phyloP scores from a whole-genome alignment of 2,797 vertebrate genomes.

The Saxicola maurus region DNA sequence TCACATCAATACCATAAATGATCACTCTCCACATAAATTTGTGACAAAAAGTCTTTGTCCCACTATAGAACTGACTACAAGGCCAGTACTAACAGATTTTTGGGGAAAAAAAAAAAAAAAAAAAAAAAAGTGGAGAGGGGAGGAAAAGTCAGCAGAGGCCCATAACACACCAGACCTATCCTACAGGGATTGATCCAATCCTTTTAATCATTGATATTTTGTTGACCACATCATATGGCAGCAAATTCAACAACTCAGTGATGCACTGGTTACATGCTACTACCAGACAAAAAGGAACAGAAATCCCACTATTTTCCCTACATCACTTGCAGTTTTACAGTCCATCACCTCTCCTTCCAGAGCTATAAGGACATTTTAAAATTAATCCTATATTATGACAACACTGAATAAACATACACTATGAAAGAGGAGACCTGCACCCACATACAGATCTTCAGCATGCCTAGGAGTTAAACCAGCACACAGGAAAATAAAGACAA shows the following conservation, averaged over 20 bases:
- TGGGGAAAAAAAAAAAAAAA: no score
- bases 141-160: not conserved
- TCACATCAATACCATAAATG: not conserved
- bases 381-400: not conserved
- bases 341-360: not conserved
- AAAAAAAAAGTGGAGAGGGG: rapidly evolving
- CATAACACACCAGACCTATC: rapidly evolving
- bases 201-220: not conserved
- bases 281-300: not conserved
- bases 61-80: not conserved
- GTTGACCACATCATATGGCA: not conserved
- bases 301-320: not conserved
- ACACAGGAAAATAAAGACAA: not conserved
- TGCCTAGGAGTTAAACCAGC: not conserved
- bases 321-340: not conserved
- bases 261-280: not conserved
- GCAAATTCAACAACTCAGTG: not conserved
- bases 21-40: not conserved
- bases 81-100: not conserved
- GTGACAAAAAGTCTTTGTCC: not conserved
- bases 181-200: not conserved
- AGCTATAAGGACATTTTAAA: not conserved
- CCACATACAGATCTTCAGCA: not conserved
- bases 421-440: not conserved
- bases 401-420: not conserved